Evolutionary conservation across 2,113 vertebrate genomes (phyloP).

Genomic region (Grammomys dolichurus): DNA sequence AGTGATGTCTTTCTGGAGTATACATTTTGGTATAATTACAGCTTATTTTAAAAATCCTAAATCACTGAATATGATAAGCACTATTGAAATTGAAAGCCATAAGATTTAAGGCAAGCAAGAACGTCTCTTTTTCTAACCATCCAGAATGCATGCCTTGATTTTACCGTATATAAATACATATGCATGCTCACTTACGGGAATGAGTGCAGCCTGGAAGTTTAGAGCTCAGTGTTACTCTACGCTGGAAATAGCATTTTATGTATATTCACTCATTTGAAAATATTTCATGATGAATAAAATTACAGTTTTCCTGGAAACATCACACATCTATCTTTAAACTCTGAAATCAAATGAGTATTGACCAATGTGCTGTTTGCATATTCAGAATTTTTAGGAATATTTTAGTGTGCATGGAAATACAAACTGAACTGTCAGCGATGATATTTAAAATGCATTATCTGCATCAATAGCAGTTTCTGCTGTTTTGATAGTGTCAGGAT

Average conservation of each 20-base stretch:
- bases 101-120: background rate
- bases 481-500: slow-evolving; percentile 77
- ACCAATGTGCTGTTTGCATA: background rate
- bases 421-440: slow-evolving; percentile 48
- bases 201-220: background rate
- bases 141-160: background rate
- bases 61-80: background rate
- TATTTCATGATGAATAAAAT: slow-evolving; percentile 6
- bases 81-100: background rate
- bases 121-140: background rate
- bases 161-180: background rate
- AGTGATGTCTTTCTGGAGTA: background rate
- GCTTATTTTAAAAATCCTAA: slow-evolving; percentile 14
- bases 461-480: slow-evolving; percentile 70
- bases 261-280: background rate
- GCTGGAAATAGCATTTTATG: background rate
- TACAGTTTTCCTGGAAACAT: background rate
- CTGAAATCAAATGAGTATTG: slow-evolving; percentile 20
- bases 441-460: slow-evolving; percentile 78
- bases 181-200: background rate
- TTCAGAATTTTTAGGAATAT: background rate
- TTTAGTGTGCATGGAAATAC: slow-evolving; percentile 5
- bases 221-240: background rate
- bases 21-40: background rate
- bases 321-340: background rate